Conservation (phyloP, 2,888 invertebrate species). For the Scelioninae gen. 2 region DNA sequence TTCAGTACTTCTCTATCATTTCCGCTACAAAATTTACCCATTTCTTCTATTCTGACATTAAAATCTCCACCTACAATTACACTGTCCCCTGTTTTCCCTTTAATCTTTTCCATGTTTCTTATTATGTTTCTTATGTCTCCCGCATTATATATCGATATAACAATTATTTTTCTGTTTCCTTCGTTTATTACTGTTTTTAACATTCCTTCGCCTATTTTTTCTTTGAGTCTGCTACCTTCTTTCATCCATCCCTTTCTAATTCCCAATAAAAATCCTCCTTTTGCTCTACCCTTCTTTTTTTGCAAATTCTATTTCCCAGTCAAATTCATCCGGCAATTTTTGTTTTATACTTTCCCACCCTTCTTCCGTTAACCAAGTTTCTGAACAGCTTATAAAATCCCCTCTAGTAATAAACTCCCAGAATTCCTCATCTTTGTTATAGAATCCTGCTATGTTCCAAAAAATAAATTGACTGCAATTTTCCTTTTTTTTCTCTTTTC, state of each 20-base stretch:
- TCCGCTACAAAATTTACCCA: no score
- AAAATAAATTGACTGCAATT: slow-evolving; percentile 5
- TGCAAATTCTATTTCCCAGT: slow-evolving; percentile 8
- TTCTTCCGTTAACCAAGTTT: slow-evolving; percentile 40
- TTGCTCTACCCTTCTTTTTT: slow-evolving; percentile 16
- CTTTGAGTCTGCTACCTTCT: no score
- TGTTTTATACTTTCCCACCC: slow-evolving; percentile 21
- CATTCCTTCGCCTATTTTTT: neutral
- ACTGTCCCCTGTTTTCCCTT: no score
- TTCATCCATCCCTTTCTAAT: slow-evolving; percentile 20
- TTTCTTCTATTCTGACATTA: no score
- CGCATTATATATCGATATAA: no score
- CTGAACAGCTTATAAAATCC: slow-evolving; percentile 34
- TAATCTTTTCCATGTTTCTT: no score
- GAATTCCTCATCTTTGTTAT: slow-evolving; percentile 42
- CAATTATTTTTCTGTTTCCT: no score
- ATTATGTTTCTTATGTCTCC: no score
- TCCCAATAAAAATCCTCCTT: slow-evolving; percentile 41
- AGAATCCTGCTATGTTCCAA: slow-evolving; percentile 31
- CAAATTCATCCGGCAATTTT: slow-evolving; percentile 12
- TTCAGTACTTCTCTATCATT: slow-evolving; percentile 7
- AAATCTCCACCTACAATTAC: no score
- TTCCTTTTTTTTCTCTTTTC: neutral
- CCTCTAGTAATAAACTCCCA: slow-evolving; percentile 27
- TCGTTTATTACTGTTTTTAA: neutral